Percentiles rank a stretch among this genome's conserved stretches.
Evolutionary conservation across 1,140 invertebrate genomes (phyloP).

Genomic region (Macrosteles quadrilineatus): DNA sequence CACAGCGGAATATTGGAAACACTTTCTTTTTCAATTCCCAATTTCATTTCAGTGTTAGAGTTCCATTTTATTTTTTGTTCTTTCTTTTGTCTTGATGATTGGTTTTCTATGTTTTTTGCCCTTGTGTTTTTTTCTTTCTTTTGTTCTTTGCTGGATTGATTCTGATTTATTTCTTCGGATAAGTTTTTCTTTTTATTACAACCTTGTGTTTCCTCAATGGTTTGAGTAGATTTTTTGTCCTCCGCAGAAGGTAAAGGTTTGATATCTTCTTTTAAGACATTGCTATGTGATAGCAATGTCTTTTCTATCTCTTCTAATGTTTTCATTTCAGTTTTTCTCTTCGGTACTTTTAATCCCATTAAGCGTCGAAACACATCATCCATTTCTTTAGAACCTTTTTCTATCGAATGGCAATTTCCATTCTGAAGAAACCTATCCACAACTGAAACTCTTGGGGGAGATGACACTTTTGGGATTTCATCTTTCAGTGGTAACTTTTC

Average conservation of each 20-base stretch:
- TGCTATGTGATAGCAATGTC: not conserved
- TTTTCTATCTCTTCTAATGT: constrained; percentile 19
- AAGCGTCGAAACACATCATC: not conserved
- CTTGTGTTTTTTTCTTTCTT: too few relatives aligned
- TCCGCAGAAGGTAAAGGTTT: constrained; percentile 6
- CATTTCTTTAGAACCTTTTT: constrained; percentile 18
- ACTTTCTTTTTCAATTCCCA: not conserved
- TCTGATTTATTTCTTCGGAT: too few relatives aligned
- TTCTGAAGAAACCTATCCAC: not conserved
- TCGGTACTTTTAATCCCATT: not conserved
- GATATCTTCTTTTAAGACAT: not conserved
- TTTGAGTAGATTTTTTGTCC: too few relatives aligned
- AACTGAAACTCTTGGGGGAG: not conserved
- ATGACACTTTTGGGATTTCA: not conserved
- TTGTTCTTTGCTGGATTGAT: too few relatives aligned
- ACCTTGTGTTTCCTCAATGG: too few relatives aligned
- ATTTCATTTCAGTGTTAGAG: not conserved
- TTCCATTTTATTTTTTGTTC: constrained; percentile 16
- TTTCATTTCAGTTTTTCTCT: not conserved
- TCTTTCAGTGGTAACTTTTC: not conserved
- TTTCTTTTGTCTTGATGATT: not conserved
- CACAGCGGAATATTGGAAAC: not conserved
- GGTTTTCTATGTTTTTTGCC: too few relatives aligned
- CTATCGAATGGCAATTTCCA: not conserved
- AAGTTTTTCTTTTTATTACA: too few relatives aligned